phyloP scores from a whole-genome alignment of 2,888 invertebrate genomes.

The Peribatodes rhomboidaria region DNA sequence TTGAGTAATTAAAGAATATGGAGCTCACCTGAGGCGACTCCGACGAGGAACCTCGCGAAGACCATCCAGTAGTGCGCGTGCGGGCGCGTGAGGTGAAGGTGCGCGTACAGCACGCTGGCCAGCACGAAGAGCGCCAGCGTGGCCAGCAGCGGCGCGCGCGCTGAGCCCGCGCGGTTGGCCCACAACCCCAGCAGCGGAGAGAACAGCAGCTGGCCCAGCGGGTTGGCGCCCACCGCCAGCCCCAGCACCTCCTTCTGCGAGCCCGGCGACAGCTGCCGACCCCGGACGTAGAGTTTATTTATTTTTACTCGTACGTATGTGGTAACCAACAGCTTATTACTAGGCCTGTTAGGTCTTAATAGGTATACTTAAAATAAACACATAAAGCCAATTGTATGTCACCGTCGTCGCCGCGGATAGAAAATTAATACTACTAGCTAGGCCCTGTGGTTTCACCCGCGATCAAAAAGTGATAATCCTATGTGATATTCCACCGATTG shows the following conservation, averaged over 20 bases:
- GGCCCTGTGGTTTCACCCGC: no score
- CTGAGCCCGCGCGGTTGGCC: conserved; percentile 91
- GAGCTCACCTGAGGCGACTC: conserved; percentile 91
- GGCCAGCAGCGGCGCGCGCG: conserved; percentile 90
- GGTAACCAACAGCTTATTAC: no score
- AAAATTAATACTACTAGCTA: no score
- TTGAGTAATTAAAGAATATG: no score
- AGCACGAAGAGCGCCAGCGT: conserved; percentile 90
- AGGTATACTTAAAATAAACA: no score
- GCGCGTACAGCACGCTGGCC: conserved; percentile 91
- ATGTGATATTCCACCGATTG: no score
- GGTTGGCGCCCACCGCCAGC: conserved; percentile 94
- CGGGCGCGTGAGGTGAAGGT: conserved; percentile 89
- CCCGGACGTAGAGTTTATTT: background rate
- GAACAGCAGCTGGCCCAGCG: conserved; percentile 94
- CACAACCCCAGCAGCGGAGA: conserved; percentile 95
- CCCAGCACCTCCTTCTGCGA: conserved; percentile 95
- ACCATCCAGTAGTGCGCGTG: conserved; percentile 92
- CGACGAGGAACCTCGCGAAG: conserved; percentile 91
- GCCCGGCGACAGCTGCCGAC: conserved; percentile 90
- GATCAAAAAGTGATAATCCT: no score
- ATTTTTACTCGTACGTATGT: no score
- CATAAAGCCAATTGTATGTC: no score
- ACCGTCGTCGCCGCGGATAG: no score
- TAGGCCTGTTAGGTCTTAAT: no score